These are phyloP conservation scores for Hypotaenidia philippensis DNA, from an alignment of 2,797 vertebrate genomes.

Conservation along the genomic window DNA sequence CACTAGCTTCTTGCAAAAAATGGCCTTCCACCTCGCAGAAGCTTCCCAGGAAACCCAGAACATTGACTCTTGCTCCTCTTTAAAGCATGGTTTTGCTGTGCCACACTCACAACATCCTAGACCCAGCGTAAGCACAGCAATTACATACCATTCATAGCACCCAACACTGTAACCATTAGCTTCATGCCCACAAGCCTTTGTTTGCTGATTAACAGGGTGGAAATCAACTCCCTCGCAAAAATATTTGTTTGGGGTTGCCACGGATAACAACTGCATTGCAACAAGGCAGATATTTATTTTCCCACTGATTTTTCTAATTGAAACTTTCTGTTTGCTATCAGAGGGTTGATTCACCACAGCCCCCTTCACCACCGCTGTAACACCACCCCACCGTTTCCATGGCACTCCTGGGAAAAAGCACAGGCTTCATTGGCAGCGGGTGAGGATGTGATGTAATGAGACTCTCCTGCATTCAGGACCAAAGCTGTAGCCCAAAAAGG, in stretches of 20 bases:
- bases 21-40: not conserved
- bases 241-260: slow-evolving; percentile 39
- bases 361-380: not conserved
- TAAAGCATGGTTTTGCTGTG: not conserved
- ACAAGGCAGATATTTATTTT: slow-evolving; percentile 45
- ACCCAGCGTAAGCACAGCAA: fast-evolving
- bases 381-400: not conserved
- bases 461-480: fast-evolving
- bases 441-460: not conserved
- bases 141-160: not conserved
- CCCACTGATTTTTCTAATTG: slow-evolving; percentile 32
- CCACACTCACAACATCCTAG: not conserved
- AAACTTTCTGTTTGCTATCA: slow-evolving; percentile 35
- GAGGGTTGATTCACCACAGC: not conserved
- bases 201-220: slow-evolving; percentile 27
- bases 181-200: slow-evolving; percentile 26
- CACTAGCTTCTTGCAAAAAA: not conserved
- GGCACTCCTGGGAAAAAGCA: not conserved
- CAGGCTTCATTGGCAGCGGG: not conserved
- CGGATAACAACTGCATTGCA: slow-evolving; percentile 26
- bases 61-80: not conserved
- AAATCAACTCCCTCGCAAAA: slow-evolving; percentile 6
- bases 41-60: not conserved
- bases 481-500: not conserved
- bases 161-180: not conserved